A percentile compares a stretch with the other conserved stretches of the same genome.
Evolutionary conservation across 2,797 vertebrate genomes (phyloP).

Genomic region (Distichodus sexfasciatus): DNA sequence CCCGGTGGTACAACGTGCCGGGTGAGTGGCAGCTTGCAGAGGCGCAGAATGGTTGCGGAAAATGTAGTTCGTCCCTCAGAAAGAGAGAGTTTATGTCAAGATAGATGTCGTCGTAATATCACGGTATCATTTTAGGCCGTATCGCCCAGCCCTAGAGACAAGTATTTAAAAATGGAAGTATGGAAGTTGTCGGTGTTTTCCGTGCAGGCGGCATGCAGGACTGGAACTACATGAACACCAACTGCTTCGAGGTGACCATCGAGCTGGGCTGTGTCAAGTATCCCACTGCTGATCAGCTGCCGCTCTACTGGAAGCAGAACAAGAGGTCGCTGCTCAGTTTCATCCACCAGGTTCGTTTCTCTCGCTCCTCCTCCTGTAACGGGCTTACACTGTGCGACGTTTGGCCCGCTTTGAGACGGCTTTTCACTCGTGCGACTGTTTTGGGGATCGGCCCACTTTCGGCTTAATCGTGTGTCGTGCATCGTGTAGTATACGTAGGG

Average conservation of each 20-base stretch:
- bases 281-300: conserved; percentile 81
- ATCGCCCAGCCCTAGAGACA: no score
- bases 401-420: no score
- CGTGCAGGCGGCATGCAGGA: conserved; percentile 97
- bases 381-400: no score
- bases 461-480: no score
- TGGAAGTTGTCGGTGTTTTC: neutral
- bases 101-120: no score
- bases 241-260: conserved; percentile 98
- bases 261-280: conserved; percentile 94
- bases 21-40: conserved; percentile 66
- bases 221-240: conserved; percentile 97
- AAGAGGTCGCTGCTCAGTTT: conserved; percentile 84
- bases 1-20: conserved; percentile 92
- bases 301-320: conserved; percentile 90
- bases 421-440: no score
- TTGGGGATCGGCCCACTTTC: no score
- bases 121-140: no score
- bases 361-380: neutral
- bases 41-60: neutral
- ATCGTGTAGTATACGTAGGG: no score
- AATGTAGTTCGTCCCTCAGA: no score
- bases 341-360: conserved; percentile 84
- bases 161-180: neutral
- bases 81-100: no score